Percentiles rank a stretch among this genome's conserved stretches.
These are phyloP conservation scores for Sebastolobus alascanus DNA, from an alignment of 2,797 vertebrate species.

Conservation along the genomic window DNA sequence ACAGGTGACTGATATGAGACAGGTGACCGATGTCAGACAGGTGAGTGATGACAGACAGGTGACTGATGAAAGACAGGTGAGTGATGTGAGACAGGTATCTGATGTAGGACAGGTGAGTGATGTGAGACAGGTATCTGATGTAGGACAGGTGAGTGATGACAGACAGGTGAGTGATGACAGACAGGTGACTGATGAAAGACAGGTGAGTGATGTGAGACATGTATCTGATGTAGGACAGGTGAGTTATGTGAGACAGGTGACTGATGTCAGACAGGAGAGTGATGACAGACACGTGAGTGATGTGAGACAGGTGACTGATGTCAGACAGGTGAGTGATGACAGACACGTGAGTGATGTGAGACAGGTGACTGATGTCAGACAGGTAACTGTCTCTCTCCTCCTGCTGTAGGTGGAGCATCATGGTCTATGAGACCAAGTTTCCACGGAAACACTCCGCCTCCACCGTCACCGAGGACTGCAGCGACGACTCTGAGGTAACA, in stretches of 20 bases:
- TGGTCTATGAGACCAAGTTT: constrained; percentile 97
- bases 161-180: background rate
- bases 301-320: background rate
- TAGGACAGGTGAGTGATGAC: background rate
- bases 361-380: background rate
- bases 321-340: background rate
- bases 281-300: background rate
- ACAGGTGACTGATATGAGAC: background rate
- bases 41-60: background rate
- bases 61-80: constrained; percentile 53
- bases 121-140: background rate
- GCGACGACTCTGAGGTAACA: constrained; percentile 94
- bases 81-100: constrained; percentile 88
- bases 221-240: constrained; percentile 89
- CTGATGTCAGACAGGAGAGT: background rate
- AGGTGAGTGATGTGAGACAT: constrained; percentile 88
- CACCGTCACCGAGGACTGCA: constrained; percentile 90
- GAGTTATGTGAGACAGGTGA: background rate
- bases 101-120: constrained; percentile 86
- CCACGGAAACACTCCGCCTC: constrained; percentile 90
- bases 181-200: background rate
- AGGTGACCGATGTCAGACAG: background rate
- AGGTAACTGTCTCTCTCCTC: background rate
- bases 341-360: background rate
- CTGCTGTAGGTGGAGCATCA: constrained; percentile 93